These are phyloP conservation scores for Magallana nippona DNA, from an alignment of 2,888 invertebrate genomes.

Conservation along the genomic window DNA sequence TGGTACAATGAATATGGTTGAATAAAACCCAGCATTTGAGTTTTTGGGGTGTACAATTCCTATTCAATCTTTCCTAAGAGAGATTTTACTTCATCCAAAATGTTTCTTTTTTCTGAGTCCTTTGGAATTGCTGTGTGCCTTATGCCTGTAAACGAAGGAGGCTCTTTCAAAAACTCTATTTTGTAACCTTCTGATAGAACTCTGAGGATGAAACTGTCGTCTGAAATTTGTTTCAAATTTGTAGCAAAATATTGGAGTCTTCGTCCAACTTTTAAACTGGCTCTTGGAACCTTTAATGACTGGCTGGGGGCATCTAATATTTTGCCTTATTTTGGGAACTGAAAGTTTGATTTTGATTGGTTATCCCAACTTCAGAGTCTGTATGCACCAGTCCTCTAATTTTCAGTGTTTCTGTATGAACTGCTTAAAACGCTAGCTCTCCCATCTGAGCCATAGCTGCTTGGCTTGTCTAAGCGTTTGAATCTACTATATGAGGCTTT, in stretches of 20 bases:
- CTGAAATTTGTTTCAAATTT: not conserved
- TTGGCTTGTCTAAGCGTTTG: too few species aligned
- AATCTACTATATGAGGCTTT: too few species aligned
- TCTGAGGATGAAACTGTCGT: constrained; percentile 1
- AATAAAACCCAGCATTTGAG: constrained; percentile 12
- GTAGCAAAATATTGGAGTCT: not conserved
- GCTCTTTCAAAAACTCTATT: constrained; percentile 14
- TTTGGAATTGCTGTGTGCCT: not conserved
- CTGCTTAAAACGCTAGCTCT: too few species aligned
- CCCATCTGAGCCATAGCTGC: too few species aligned
- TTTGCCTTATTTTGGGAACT: too few species aligned
- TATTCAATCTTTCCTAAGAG: not conserved
- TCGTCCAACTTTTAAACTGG: constrained; percentile 4
- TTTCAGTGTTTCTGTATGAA: too few species aligned
- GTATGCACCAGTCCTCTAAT: too few species aligned
- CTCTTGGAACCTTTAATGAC: not conserved
- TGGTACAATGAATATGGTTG: constrained; percentile 16
- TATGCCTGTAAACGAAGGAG: not conserved
- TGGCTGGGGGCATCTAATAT: too few species aligned
- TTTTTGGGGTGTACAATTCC: constrained; percentile 29
- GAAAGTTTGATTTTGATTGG: too few species aligned
- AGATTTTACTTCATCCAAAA: constrained; percentile 18
- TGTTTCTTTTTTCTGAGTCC: not conserved
- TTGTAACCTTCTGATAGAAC: constrained; percentile 22
- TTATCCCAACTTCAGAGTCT: too few species aligned